Percentiles rank a stretch among this genome's conserved stretches.
These are phyloP conservation scores for Chionoecetes opilio DNA, from an alignment of 1,140 invertebrate genomes.

Conservation along the genomic window DNA sequence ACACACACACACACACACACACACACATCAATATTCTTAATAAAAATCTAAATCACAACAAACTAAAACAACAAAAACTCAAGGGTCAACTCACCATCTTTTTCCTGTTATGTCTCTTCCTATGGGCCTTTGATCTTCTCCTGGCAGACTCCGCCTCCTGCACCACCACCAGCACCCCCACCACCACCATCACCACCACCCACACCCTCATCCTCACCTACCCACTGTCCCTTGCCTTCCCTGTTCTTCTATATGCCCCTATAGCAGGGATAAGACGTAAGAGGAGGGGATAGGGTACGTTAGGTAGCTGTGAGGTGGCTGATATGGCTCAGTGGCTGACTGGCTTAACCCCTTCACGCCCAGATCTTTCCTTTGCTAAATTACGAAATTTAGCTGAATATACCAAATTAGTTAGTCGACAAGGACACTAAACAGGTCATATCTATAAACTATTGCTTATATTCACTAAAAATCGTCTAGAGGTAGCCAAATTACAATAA, in stretches of 20 bases:
- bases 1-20: background rate
- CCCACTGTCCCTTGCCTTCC: background rate
- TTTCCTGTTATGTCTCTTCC: slow-evolving; percentile 3
- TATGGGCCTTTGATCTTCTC: background rate
- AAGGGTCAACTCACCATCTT: slow-evolving; percentile 13
- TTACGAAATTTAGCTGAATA: no score
- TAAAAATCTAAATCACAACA: background rate
- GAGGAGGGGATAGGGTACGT: background rate
- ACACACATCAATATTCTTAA: background rate
- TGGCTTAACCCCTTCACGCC: no score
- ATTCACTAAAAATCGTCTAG: no score
- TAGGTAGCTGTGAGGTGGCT: background rate
- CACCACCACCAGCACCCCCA: background rate
- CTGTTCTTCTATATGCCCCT: background rate
- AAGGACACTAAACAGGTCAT: no score
- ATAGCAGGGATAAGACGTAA: background rate
- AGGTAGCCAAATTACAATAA: no score
- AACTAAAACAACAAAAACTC: background rate
- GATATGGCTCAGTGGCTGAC: background rate
- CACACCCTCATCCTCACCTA: slow-evolving; percentile 35
- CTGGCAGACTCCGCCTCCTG: background rate
- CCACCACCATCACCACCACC: slow-evolving; percentile 21
- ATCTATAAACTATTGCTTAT: no score
- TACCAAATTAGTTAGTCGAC: no score
- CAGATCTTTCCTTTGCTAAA: no score